Evolutionary conservation across 2,888 invertebrate genomes (phyloP), one percentile per base, ranked within the genome.

Genomic region (Elmis aenea): DNA sequence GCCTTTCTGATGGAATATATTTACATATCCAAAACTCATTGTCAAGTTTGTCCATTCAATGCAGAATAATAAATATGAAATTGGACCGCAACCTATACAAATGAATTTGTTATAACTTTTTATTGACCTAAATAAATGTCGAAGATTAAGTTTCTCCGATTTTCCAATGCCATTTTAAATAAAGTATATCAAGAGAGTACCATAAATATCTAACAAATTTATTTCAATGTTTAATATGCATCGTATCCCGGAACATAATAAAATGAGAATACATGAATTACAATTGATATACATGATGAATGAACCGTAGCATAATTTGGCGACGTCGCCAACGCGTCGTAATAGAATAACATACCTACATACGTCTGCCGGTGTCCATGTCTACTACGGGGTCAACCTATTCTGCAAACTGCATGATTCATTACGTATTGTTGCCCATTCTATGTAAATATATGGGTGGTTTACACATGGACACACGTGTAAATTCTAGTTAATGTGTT

Each of bases 271-370:
- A 52, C 22, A 52, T 52, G 50, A 52, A 52, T 52, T 47, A 42
- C 48, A 52, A 52, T 48, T 41, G 43, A 43, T 50, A 46, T 42
- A 44, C 36, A 51, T 52, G 52, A 52, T 51, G 51, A 52, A 52
- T 52, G 51, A 45, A 47, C 38, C 44, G 42, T 42, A 46, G 49
- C 45, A 50, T 46, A 50, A 52, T 51, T 51, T 47, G 51, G 51
- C 50, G 52, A 50, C 49, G 50, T 42, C 46, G 46, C 46, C 50
- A 38, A 49, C 51, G 43, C 38, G 18, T 3, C 12, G 12, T 28
- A 42, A 38, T 42, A 42, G 42, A 42, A 38, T 32, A 32, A 38
- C 42, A 38, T 33, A 38, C 38, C 36, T 45, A 38, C 42, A 42
- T 36, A 42, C 32, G 29, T 31, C 34, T 34, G 32, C 25, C 15